Base-by-base conservation (phyloP, 2,113 vertebrate species). In the Serilophus lunatus region DNA sequence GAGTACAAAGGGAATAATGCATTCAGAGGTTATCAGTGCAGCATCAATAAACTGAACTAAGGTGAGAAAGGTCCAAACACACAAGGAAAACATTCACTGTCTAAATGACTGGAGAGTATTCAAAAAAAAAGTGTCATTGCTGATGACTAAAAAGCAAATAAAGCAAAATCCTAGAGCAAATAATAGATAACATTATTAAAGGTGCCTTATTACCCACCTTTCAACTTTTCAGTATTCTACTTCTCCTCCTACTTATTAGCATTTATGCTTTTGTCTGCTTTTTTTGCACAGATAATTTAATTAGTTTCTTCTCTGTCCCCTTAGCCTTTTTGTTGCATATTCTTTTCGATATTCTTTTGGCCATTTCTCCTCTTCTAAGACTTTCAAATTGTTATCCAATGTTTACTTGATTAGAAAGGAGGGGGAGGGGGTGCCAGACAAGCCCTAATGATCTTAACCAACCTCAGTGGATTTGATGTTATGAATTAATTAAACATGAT, bases 21-120 rank as follows among this genome's bases (percentile, higher is more conserved):
- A 31, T 80, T 91, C 86, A 80, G 63, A 74, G 26, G 50, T 65
- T 64, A 82, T 44, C 59, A 51, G 50, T 47, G 51, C 42, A 82
- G 61, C 60, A 87, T 69, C 86, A 91, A 61, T 82, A 82, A 90
- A 92, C 63, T 69, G 45, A 91, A 79, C 38, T 12, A 42, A 75
- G 60, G 40, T 71, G 82, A 87, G 50, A 72, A 83, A 84, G n/a
- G 77, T 36, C 47, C 69, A 56, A 69, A 89, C 45, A 56, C 3
- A 7, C 26, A 33, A 54, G 42, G 47, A 88, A 93, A 85, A 80
- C 24, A 59, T 75, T 75, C 36, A 44, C 69, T 56, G 17, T n/a
- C 60, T 85, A 65, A 95, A 66, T 24, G 35, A 59, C 18, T 65
- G 53, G 8, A 18, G 4, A 84, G 40, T 7, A 81, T 31, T 1